Evolutionary conservation across 2,113 vertebrate species (phyloP).

Genomic region (Podilymbus podiceps): DNA sequence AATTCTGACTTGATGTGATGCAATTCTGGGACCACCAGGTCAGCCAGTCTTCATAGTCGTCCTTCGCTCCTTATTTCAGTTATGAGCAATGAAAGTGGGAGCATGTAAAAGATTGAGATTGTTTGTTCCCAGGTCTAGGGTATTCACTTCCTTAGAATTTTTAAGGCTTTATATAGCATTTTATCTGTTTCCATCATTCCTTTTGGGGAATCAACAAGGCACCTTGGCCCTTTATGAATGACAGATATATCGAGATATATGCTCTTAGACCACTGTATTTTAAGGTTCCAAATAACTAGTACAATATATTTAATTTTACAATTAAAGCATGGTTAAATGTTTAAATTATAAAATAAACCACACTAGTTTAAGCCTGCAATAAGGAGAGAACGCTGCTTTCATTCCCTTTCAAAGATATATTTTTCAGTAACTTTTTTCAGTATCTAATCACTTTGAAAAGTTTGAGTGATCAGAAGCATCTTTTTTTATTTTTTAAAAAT

Average conservation of each 20-base stretch:
- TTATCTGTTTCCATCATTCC: not conserved
- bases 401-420: not conserved
- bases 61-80: conserved; percentile 6
- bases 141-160: not conserved
- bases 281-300: not conserved
- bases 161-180: not conserved
- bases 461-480: not conserved
- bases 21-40: not conserved
- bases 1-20: conserved; percentile 10
- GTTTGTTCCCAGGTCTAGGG: not conserved
- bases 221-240: not conserved
- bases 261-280: not conserved
- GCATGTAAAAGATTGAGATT: not conserved
- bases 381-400: not conserved
- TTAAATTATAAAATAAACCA: not conserved
- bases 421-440: not conserved
- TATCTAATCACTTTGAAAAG: not conserved
- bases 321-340: not conserved
- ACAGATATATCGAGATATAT: not conserved
- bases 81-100: not conserved
- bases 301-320: not conserved
- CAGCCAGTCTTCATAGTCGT: conserved; percentile 33
- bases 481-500: not conserved
- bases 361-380: not conserved
- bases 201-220: not conserved